Base-by-base conservation (phyloP, 2,888 invertebrate species). In the Scaptomyza caliginosa region DNA sequence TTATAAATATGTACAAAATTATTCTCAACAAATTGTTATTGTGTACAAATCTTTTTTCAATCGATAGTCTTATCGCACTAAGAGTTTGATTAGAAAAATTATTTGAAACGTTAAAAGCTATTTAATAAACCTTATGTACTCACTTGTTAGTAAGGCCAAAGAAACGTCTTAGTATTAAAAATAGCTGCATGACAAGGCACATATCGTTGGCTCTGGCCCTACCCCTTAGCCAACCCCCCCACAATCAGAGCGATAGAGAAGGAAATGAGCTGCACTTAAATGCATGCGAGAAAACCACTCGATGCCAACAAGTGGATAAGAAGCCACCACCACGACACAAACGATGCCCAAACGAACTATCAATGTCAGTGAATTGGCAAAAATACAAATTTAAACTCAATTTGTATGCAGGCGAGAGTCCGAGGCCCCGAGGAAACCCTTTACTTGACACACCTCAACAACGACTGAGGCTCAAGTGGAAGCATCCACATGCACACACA, bases 291-390 rank as follows among this genome's bases (percentile, higher is more conserved):
- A 84, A 81, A 85, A 80, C 83, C 86, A 85, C 88, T 88, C 77
- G 82, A 86, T 84, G 76, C 82, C 83, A 84, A 86, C 86, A 87
- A 87, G 86, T 87, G 86, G 82, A 86, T 88, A 86, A 81, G 80
- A 86, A 82, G 77, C 88, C 88, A 80, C 88, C 88, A 79, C 79
- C 86, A 80, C 88, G 84, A 79, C 79, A 80, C 86, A 86, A 86
- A 88, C 77, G 86, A 84, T 71, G 73, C 84, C 81, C 86, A 88
- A 88, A 88, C 80, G 88, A 88, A 79, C 79, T 86, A 87, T 84
- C 86, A 87, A 86, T 87, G 82, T 86, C 87, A 80, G 86, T 86
- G 86, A 86, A 84, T 86, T 78, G 87, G 82, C 86, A 86, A 82
- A 45, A 45, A 45, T 45, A 86, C 34, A 85, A 81, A 84, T 81